These are phyloP conservation scores for Cochlearius cochlearius DNA, from an alignment of 2,113 vertebrate genomes.

Conservation along the genomic window DNA sequence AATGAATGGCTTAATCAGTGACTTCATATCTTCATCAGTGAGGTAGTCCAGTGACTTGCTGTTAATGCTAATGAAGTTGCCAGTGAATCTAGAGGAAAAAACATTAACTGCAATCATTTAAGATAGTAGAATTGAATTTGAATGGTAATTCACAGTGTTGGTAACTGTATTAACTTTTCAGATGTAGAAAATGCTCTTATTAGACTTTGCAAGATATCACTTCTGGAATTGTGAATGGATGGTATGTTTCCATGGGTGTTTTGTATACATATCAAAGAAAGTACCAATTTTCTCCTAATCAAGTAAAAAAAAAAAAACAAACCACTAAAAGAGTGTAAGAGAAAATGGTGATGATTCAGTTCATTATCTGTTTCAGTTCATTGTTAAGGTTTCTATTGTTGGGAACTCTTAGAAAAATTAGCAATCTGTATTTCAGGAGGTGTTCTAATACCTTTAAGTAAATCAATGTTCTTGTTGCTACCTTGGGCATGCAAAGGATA, in stretches of 20 bases:
- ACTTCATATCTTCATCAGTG: background rate
- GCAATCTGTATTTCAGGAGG: background rate
- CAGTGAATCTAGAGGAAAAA: background rate
- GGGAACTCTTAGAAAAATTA: background rate
- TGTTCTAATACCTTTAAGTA: background rate
- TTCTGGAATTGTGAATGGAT: background rate
- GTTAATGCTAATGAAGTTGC: background rate
- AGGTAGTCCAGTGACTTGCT: background rate
- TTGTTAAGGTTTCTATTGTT: background rate
- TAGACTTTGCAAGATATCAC: background rate
- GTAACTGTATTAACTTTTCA: background rate
- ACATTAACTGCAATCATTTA: background rate
- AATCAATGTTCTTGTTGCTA: background rate
- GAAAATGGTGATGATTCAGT: background rate
- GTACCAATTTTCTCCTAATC: background rate
- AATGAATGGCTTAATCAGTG: conserved; percentile 1
- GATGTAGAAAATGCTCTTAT: background rate
- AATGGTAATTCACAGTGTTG: background rate
- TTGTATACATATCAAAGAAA: background rate
- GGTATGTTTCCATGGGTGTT: background rate
- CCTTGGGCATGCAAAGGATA: background rate
- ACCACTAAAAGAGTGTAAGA: background rate
- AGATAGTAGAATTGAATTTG: background rate
- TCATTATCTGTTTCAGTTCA: background rate
- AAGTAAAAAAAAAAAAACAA: background rate